Conservation (phyloP, 2,888 invertebrate species). For the Proisotoma minuta region DNA sequence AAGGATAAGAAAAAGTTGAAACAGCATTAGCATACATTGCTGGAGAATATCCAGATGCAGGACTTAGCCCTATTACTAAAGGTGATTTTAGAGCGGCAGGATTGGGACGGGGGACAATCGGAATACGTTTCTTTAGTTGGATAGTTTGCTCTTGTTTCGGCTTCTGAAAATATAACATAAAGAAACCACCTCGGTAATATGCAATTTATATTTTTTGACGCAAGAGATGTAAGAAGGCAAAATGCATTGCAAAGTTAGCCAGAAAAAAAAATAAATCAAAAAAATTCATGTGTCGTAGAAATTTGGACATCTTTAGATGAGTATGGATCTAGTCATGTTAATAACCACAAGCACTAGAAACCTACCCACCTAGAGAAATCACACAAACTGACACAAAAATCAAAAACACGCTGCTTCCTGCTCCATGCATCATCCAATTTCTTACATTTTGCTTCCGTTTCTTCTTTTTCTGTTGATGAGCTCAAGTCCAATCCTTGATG, state of each 20-base stretch:
- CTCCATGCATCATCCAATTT: background rate
- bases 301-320: slow-evolving; percentile 46
- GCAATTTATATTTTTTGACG: no score
- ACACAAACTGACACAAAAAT: slow-evolving; percentile 23
- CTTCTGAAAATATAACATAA: background rate
- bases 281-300: slow-evolving; percentile 21
- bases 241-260: no score
- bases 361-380: slow-evolving; percentile 45
- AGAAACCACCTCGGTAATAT: no score
- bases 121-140: no score
- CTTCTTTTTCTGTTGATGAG: slow-evolving; percentile 3
- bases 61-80: background rate
- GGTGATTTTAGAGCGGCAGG: background rate
- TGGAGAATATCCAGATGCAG: background rate
- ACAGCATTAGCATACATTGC: background rate
- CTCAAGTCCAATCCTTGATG: slow-evolving; percentile 60
- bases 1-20: background rate
- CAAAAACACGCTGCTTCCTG: background rate
- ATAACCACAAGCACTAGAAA: slow-evolving; percentile 43
- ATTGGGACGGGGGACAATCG: background rate
- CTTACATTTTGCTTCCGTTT: background rate
- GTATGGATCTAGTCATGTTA: slow-evolving; percentile 47
- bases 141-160: background rate
- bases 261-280: no score
- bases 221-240: no score